Base-by-base conservation (phyloP, 2,888 invertebrate species). In the Thera britannica region DNA sequence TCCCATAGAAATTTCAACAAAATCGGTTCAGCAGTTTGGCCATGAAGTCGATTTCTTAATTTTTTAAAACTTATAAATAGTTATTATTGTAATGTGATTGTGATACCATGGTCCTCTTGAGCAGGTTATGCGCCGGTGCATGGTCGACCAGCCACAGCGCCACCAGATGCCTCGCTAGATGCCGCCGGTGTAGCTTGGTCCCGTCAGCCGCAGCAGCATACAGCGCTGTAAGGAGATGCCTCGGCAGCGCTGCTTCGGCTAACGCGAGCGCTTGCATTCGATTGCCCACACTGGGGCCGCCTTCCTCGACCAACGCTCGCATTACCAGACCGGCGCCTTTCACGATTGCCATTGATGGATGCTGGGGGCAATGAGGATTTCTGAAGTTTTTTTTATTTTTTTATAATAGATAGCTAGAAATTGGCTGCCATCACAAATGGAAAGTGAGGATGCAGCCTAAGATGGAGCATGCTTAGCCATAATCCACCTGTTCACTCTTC, bases 271-370 rank as follows among this genome's bases (percentile, higher is more conserved):
- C 97, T 91, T 99, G 99, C 98, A 99, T 99, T 81, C 97, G 96
- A 44, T 97, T 95, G 0, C 99, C 98, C 11, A 98, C 97, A 79
- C 97, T 97, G n/a, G 96, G 95, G 76, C 97, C 97, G 2, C 99
- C 99, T 90, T 99, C 99, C 91, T 99, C 99, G 64, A 99, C 99
- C 41, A 99, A 95, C 34, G 99, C 99, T 72, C 99, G 96, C 96
- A 99, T 97, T 58, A 99, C 98, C 63, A 99, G 94, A 0, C 99
- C 99, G 0, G 99, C 99, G 51, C 99, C 99, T 92, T 99, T 99
- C 1, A 99, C 98, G 72, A 99, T 98, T 0, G 99, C 99, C 95
- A 99, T 95, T 3, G 99, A 99, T 1, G 98, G 98, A 94, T 99
- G 99, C 96, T 98, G 94, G 0, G 36, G 52, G 62, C 41, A 68